phyloP scores from a whole-genome alignment of 2,888 invertebrate genomes.

The Harpalus rubripes region DNA sequence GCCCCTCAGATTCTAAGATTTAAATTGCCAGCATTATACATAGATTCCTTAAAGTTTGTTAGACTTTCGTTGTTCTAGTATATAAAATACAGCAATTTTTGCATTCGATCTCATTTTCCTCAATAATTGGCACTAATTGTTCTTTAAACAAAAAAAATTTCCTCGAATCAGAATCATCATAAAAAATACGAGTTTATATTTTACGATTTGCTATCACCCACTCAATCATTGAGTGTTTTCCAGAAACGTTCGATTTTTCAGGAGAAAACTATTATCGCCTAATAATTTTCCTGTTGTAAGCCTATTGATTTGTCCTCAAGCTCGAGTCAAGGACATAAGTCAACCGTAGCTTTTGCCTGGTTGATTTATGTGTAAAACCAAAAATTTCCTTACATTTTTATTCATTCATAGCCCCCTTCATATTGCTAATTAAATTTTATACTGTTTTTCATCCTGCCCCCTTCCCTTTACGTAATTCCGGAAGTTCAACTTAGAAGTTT shows the following conservation, averaged over 20 bases:
- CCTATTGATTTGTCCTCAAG: not conserved
- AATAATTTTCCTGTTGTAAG: not conserved
- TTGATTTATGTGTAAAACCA: not conserved
- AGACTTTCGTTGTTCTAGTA: too few relatives aligned
- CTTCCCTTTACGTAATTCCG: not conserved
- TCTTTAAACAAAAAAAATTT: too few relatives aligned
- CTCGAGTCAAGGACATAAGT: not conserved
- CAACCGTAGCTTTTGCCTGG: not conserved
- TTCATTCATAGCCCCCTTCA: not conserved
- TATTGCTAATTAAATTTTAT: constrained; percentile 4
- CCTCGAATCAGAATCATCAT: too few relatives aligned
- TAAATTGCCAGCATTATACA: too few relatives aligned
- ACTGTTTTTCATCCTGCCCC: not conserved
- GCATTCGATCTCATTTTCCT: too few relatives aligned
- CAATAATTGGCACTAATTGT: too few relatives aligned
- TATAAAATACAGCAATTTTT: too few relatives aligned
- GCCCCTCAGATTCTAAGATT: too few relatives aligned
- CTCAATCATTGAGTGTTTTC: not conserved
- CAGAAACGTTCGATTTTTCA: not conserved
- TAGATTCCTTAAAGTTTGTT: too few relatives aligned
- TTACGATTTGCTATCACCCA: not conserved
- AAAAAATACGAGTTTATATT: not conserved
- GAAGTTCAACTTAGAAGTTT: constrained; percentile 1
- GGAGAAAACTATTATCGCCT: not conserved
- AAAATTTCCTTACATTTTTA: not conserved